Percentiles rank a stretch among this genome's conserved stretches.
These are phyloP conservation scores for Rhadina sibilatrix DNA, from an alignment of 2,113 vertebrate species.

Conservation along the genomic window DNA sequence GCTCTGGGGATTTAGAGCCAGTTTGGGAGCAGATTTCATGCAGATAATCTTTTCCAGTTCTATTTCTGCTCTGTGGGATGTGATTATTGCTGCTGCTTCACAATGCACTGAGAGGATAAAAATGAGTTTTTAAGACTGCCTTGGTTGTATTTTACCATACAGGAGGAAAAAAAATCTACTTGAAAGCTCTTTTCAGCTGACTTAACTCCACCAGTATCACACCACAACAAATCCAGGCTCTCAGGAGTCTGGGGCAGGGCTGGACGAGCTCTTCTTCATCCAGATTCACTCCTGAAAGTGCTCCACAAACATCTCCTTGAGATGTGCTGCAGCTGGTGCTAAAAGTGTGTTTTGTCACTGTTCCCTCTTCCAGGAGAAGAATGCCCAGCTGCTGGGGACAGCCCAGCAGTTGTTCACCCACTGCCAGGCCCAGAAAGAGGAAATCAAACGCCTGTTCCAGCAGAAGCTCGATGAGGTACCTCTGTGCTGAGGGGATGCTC, in stretches of 20 bases:
- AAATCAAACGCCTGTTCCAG: slow-evolving; percentile 91
- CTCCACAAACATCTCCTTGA: rapidly evolving
- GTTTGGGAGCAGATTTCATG: slow-evolving; percentile 22
- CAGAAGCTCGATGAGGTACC: slow-evolving; percentile 94
- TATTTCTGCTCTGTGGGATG: not conserved
- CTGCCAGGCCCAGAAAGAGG: slow-evolving; percentile 93
- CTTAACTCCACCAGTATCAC: not conserved
- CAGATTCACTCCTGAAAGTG: not conserved
- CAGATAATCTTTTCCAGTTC: slow-evolving; percentile 20
- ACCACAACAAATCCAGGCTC: not conserved
- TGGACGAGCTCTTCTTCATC: not conserved
- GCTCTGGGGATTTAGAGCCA: not conserved
- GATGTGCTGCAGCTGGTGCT: not conserved
- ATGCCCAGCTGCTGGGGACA: slow-evolving; percentile 85
- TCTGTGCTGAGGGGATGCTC: not conserved
- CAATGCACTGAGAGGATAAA: not conserved
- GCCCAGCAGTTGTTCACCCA: slow-evolving; percentile 89
- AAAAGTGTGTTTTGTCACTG: not conserved
- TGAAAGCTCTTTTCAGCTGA: not conserved
- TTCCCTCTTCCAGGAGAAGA: slow-evolving; percentile 81
- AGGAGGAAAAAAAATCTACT: not conserved
- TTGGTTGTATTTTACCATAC: not conserved
- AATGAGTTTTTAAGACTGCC: not conserved
- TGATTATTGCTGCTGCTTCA: not conserved
- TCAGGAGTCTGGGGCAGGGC: not conserved